Conservation (phyloP, 2,888 invertebrate species). For the Clusia tigrina region DNA sequence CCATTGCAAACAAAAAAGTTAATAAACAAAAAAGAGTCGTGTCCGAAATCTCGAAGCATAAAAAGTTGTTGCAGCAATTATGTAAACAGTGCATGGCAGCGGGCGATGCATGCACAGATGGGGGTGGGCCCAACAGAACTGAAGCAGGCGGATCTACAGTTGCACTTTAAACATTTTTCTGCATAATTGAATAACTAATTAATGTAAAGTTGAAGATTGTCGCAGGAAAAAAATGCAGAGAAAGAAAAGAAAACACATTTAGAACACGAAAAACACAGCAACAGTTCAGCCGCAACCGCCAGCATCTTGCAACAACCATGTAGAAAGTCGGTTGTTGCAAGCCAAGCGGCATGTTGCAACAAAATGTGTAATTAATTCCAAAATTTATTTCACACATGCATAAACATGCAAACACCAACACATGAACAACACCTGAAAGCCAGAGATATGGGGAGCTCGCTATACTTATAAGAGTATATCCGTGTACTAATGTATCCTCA, state of each 20-base stretch:
- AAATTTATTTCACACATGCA: neutral
- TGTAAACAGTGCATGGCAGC: no score
- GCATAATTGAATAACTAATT: neutral
- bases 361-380: no score
- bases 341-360: neutral
- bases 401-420: neutral
- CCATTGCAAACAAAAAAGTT: neutral
- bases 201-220: neutral
- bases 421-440: neutral
- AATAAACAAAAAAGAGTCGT: no score
- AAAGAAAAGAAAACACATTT: neutral
- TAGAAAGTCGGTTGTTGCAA: constrained; percentile 5
- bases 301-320: neutral
- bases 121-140: no score
- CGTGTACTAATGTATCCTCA: no score
- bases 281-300: neutral
- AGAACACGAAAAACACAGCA: neutral
- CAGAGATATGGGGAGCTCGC: neutral
- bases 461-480: neutral
- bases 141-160: neutral
- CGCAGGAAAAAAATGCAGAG: neutral
- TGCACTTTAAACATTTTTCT: neutral
- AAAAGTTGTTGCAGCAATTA: no score
- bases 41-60: no score
- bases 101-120: no score